These are phyloP conservation scores for Apaloderma vittatum DNA, from an alignment of 2,113 vertebrate genomes.

Conservation along the genomic window DNA sequence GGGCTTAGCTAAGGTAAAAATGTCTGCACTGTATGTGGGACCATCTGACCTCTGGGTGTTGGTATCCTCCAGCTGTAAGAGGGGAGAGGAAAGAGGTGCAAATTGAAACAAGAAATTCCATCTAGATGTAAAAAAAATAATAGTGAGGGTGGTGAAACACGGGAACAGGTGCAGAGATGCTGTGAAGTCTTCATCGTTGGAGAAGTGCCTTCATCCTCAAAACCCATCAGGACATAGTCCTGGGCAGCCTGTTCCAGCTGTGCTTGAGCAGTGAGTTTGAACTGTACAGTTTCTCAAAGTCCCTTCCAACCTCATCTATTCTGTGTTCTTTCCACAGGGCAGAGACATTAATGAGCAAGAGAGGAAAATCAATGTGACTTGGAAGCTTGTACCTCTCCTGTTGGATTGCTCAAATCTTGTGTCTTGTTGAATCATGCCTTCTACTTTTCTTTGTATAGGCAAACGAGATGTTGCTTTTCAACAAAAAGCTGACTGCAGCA, in stretches of 20 bases:
- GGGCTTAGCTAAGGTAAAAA: constrained; percentile 86
- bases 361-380: background rate
- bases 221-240: background rate
- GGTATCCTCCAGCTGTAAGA: background rate
- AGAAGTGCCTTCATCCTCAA: background rate
- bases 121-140: background rate
- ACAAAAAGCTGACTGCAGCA: constrained; percentile 89
- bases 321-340: background rate
- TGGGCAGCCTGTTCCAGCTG: background rate
- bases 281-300: background rate
- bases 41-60: background rate
- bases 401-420: background rate
- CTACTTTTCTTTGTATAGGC: constrained; percentile 79
- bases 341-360: background rate
- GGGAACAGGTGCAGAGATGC: background rate
- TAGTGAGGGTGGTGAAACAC: background rate
- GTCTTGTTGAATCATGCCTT: background rate
- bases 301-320: background rate
- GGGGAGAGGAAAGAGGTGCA: background rate
- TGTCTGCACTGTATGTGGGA: background rate
- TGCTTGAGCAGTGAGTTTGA: background rate
- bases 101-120: background rate
- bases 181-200: background rate
- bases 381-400: background rate
- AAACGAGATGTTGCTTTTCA: constrained; percentile 91